Evolutionary conservation across 2,113 vertebrate species (phyloP).

Genomic region (Cryptoleucopteryx plumbea): DNA sequence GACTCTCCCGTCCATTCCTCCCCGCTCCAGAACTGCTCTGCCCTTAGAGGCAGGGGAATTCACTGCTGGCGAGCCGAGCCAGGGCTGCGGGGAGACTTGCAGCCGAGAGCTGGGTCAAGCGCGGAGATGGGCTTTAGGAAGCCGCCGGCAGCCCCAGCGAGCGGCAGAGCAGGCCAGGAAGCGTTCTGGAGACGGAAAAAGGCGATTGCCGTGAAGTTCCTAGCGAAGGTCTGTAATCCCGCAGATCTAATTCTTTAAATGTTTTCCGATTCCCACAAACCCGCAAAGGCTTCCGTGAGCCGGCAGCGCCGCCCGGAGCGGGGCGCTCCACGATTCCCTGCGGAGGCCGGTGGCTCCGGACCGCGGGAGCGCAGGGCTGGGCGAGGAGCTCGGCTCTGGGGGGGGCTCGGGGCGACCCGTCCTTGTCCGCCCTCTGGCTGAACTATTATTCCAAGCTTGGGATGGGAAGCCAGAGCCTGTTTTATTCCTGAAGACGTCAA

Average conservation of each 20-base stretch:
- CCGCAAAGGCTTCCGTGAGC: background rate
- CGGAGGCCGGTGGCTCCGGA: background rate
- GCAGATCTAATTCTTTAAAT: background rate
- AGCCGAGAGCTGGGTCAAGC: background rate
- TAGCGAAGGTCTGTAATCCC: background rate
- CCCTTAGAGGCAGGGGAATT: background rate
- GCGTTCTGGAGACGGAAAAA: background rate
- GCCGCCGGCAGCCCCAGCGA: background rate
- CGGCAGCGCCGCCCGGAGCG: rapidly evolving
- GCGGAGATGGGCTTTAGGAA: background rate
- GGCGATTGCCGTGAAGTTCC: background rate
- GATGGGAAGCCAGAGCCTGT: background rate
- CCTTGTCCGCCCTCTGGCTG: background rate
- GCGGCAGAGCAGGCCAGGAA: background rate
- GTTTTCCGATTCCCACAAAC: background rate
- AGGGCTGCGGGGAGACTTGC: background rate
- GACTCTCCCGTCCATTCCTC: background rate
- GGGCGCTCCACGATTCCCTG: background rate
- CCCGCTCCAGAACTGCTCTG: background rate
- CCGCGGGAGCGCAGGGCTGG: background rate
- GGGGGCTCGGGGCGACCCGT: rapidly evolving
- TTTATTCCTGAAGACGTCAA: background rate
- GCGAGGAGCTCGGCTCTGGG: background rate
- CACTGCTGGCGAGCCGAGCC: background rate
- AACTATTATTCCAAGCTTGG: background rate